phyloP scores from a whole-genome alignment of 2,888 invertebrate genomes.

The Notocelia uddmanniana region DNA sequence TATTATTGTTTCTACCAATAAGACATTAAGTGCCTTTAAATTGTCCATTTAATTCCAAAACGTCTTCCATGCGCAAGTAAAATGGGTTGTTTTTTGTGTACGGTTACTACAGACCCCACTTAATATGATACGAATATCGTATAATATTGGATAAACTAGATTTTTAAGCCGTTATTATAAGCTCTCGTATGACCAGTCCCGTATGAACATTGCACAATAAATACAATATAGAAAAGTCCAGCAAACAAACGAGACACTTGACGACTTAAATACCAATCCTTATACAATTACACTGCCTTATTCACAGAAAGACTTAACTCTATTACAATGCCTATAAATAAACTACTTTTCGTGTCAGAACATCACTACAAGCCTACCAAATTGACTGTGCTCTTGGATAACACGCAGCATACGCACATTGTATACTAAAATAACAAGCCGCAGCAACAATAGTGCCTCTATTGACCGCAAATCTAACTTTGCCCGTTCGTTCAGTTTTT shows the following conservation, averaged over 20 bases:
- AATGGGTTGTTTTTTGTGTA: neutral
- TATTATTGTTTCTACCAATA: too few species aligned
- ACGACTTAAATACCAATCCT: conserved; percentile 45
- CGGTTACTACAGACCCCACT: neutral
- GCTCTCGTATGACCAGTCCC: conserved; percentile 10
- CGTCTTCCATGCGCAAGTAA: too few species aligned
- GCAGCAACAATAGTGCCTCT: conserved; percentile 1
- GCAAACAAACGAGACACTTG: conserved; percentile 43
- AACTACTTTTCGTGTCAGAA: neutral
- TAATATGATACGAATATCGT: neutral
- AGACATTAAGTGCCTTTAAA: too few species aligned
- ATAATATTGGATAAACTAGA: neutral
- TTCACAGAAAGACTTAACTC: neutral
- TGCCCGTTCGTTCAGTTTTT: conserved; percentile 45
- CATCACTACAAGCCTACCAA: conserved; percentile 20
- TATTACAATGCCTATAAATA: neutral
- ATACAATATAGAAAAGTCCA: conserved; percentile 40
- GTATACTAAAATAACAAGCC: neutral
- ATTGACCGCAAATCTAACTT: conserved; percentile 34
- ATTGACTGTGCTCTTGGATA: neutral
- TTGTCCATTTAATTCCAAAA: too few species aligned
- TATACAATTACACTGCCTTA: conserved; percentile 39
- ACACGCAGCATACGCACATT: neutral
- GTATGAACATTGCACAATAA: conserved; percentile 34
- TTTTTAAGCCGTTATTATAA: conserved; percentile 7